Conservation (phyloP, 2,797 vertebrate genomes). For the Xenops minutus region DNA sequence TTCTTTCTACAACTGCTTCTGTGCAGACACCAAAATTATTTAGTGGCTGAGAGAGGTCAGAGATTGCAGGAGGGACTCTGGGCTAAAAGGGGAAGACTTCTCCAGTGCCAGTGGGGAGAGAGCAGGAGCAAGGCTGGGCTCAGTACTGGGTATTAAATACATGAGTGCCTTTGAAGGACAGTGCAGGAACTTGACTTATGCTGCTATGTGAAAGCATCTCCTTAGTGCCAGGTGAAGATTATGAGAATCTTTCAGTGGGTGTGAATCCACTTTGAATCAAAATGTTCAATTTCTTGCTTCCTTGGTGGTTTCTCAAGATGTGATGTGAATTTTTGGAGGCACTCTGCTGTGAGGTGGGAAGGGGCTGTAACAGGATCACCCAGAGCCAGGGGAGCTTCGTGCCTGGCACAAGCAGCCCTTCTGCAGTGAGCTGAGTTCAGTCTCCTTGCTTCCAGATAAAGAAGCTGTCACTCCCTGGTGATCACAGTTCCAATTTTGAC, state of each 20-base stretch:
- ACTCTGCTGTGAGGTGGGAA: background rate
- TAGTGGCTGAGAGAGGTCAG: background rate
- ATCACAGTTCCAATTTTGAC: conserved; percentile 37
- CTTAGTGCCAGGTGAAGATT: background rate
- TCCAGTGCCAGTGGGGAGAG: background rate
- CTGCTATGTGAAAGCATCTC: background rate
- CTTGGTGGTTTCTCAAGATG: background rate
- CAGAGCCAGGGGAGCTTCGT: background rate
- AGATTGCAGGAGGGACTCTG: rapidly evolving
- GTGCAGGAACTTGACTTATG: background rate
- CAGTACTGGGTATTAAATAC: background rate
- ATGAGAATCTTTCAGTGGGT: background rate
- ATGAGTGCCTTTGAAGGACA: background rate
- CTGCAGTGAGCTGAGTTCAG: background rate
- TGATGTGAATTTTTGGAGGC: background rate
- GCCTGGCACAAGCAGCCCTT: background rate
- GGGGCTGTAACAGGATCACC: background rate
- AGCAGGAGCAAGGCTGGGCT: background rate
- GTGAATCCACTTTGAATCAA: background rate
- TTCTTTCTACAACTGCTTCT: background rate
- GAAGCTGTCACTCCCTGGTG: background rate
- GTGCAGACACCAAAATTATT: background rate
- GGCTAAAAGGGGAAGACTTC: background rate
- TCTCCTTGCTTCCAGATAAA: background rate
- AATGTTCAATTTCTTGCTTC: background rate